These are phyloP conservation scores for Bradypus variegatus DNA, from an alignment of 2,797 vertebrate species.

Conservation along the genomic window DNA sequence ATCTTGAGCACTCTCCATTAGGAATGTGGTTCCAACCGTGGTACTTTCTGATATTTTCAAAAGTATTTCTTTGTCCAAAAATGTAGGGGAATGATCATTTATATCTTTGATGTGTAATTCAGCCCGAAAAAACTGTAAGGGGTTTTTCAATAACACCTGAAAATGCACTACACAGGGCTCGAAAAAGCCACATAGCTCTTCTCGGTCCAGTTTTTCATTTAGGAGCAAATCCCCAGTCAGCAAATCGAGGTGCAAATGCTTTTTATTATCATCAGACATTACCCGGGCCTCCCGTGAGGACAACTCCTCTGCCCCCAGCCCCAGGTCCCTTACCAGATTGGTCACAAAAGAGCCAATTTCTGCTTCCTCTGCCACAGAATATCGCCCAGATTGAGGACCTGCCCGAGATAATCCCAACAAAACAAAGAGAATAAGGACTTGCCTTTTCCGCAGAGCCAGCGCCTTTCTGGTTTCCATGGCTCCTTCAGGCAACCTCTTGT, in stretches of 20 bases:
- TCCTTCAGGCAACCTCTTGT: neutral
- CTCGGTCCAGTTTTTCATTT: constrained; percentile 62
- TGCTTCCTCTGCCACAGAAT: constrained; percentile 67
- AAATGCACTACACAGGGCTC: constrained; percentile 63
- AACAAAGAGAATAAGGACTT: constrained; percentile 58
- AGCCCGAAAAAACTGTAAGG: constrained; percentile 62
- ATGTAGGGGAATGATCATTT: constrained; percentile 65
- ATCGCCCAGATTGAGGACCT: neutral
- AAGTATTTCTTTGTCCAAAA: constrained; percentile 59
- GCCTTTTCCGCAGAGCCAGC: constrained; percentile 19
- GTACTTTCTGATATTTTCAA: constrained; percentile 71
- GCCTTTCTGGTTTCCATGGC: constrained; percentile 2
- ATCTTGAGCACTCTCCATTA: constrained; percentile 60
- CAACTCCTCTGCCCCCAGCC: constrained; percentile 60
- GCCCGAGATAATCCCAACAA: constrained; percentile 47
- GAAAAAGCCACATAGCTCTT: constrained; percentile 58
- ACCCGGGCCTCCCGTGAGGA: constrained; percentile 56
- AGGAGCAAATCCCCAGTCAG: constrained; percentile 63
- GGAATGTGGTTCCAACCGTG: neutral
- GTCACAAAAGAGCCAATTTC: constrained; percentile 67
- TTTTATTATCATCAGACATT: constrained; percentile 63
- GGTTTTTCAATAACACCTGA: constrained; percentile 64
- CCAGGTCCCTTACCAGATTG: constrained; percentile 66
- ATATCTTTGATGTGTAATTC: constrained; percentile 65
- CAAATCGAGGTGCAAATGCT: constrained; percentile 65